Conservation (phyloP, 2,888 invertebrate genomes). For the Aspidiotus destructor region DNA sequence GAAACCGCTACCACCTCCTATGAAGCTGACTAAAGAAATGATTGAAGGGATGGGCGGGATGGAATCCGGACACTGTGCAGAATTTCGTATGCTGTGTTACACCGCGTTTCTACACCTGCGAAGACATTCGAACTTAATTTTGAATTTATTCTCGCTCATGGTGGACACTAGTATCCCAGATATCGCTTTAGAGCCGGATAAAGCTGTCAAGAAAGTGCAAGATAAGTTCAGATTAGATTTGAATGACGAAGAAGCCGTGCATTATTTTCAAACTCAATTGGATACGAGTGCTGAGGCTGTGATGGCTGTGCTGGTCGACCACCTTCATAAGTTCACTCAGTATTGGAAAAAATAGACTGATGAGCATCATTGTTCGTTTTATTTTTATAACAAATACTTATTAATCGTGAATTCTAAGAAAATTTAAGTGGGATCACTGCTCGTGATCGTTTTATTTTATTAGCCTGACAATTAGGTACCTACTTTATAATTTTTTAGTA, state of each 20-base stretch:
- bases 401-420: too few relatives aligned
- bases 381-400: too few relatives aligned
- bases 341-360: conserved; percentile 71
- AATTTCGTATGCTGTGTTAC: conserved; percentile 88
- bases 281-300: conserved; percentile 91
- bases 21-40: conserved; percentile 99
- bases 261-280: conserved; percentile 84
- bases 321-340: conserved; percentile 92
- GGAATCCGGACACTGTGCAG: conserved; percentile 82
- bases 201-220: conserved; percentile 94
- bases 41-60: conserved; percentile 94
- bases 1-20: conserved; percentile 96
- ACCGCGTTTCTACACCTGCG: conserved; percentile 91
- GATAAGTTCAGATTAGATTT: conserved; percentile 80
- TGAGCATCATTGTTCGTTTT: too few relatives aligned
- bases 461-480: too few relatives aligned
- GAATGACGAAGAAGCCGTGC: conserved; percentile 93
- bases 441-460: too few relatives aligned
- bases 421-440: too few relatives aligned
- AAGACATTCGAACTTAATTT: conserved; percentile 88
- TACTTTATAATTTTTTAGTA: too few relatives aligned
- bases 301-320: conserved; percentile 91
- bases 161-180: conserved; percentile 97
- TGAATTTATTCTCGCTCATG: conserved; percentile 97
- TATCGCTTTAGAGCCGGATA: conserved; percentile 96